A percentile compares a stretch with the other conserved stretches of the same genome.
Evolutionary conservation across 1,140 invertebrate species (phyloP).

Genomic region (Brevipalpus yothersi): DNA sequence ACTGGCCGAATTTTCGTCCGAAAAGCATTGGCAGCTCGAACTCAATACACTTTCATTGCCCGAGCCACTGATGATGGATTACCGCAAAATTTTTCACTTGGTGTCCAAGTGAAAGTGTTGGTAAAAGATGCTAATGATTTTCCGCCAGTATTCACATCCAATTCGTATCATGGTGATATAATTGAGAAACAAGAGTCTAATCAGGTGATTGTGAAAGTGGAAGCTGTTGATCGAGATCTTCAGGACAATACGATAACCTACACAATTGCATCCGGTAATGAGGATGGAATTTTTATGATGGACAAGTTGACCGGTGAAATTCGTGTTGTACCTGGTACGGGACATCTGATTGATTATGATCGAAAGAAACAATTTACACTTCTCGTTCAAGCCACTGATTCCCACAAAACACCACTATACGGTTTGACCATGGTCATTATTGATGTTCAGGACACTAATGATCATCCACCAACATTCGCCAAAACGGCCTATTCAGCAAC

Average conservation of each 20-base stretch:
- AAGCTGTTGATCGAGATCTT: slow-evolving; percentile 16
- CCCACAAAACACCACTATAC: slow-evolving; percentile 13
- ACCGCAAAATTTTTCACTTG: slow-evolving; percentile 15
- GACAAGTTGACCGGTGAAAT: slow-evolving; percentile 16
- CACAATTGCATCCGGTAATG: slow-evolving; percentile 14
- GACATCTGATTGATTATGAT: slow-evolving; percentile 14
- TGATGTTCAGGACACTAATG: slow-evolving; percentile 16
- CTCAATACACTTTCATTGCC: slow-evolving; percentile 18
- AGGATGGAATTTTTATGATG: slow-evolving; percentile 16
- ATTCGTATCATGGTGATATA: slow-evolving; percentile 13
- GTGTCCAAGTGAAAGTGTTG: slow-evolving; percentile 17
- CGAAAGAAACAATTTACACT: slow-evolving; percentile 14
- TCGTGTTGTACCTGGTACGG: slow-evolving; percentile 9
- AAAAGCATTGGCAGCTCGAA: slow-evolving; percentile 17
- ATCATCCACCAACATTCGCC: slow-evolving; percentile 16
- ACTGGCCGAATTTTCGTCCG: slow-evolving; percentile 15
- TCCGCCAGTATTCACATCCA: slow-evolving; percentile 20
- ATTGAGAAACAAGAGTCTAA: slow-evolving; percentile 13
- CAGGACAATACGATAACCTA: slow-evolving; percentile 9
- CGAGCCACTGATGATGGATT: slow-evolving; percentile 22
- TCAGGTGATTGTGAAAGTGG: slow-evolving; percentile 12
- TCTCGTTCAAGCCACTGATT: slow-evolving; percentile 16
- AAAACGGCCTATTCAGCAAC: slow-evolving; percentile 15
- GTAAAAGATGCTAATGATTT: slow-evolving; percentile 22
- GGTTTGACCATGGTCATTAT: slow-evolving; percentile 16